Evolutionary conservation across 2,888 invertebrate genomes (phyloP).

Genomic region (Nemotelus pantherinus): DNA sequence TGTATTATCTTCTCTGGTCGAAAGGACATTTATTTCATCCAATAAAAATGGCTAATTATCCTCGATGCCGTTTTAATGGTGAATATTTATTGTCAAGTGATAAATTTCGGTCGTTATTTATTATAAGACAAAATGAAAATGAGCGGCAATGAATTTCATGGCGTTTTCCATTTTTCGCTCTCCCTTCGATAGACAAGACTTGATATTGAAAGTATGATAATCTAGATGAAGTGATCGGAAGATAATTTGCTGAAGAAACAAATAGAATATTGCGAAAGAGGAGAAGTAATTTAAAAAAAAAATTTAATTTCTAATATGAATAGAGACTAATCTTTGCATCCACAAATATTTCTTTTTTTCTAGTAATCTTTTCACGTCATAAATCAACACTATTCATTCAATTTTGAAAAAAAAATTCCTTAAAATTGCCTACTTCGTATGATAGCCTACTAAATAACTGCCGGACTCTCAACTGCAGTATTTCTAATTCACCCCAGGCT

Average conservation of each 20-base stretch:
- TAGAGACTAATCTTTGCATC: no score
- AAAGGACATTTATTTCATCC: conserved; percentile 33
- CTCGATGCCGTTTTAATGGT: conserved; percentile 40
- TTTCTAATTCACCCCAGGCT: neutral
- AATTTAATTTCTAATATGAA: no score
- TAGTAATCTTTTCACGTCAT: no score
- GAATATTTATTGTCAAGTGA: conserved; percentile 42
- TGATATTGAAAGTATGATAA: neutral
- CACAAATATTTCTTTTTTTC: no score
- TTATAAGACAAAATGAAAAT: conserved; percentile 29
- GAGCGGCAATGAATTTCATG: conserved; percentile 28
- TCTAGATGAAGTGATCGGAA: neutral
- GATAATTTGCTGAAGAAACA: neutral
- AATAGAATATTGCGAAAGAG: no score
- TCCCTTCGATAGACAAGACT: no score
- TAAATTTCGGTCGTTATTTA: conserved; percentile 40
- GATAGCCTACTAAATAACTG: no score
- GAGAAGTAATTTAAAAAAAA: no score
- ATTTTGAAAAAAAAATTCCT: no score
- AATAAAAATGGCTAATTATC: conserved; percentile 42
- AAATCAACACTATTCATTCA: no score
- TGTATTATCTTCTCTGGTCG: neutral
- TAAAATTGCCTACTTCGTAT: no score
- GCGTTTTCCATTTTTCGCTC: neutral
- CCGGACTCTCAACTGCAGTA: no score